phyloP scores from a whole-genome alignment of 2,113 vertebrate genomes.

The Salminus brasiliensis region DNA sequence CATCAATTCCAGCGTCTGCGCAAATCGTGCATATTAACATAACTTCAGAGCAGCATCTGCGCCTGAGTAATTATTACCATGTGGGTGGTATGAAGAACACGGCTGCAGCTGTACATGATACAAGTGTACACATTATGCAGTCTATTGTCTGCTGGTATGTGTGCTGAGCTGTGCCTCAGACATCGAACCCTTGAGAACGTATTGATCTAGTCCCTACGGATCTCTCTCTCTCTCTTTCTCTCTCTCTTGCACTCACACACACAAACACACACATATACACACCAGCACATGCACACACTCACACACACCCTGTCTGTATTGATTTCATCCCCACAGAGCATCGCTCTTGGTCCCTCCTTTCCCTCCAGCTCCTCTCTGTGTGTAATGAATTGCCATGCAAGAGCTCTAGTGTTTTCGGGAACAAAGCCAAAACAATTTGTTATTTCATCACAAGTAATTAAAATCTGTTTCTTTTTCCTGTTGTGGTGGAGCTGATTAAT shows the following conservation, averaged over 20 bases:
- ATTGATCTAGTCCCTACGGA: slow-evolving; percentile 40
- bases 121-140: slow-evolving; percentile 11
- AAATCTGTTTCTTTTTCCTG: slow-evolving; percentile 61
- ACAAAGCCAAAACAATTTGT: slow-evolving; percentile 63
- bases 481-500: slow-evolving; percentile 63
- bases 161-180: slow-evolving; percentile 51
- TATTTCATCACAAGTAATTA: slow-evolving; percentile 68
- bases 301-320: slow-evolving; percentile 45
- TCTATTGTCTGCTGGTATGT: slow-evolving; percentile 34
- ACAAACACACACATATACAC: slow-evolving; percentile 41
- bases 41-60: neutral
- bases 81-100: neutral
- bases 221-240: slow-evolving; percentile 29
- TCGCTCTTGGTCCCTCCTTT: slow-evolving; percentile 36
- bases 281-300: slow-evolving; percentile 41
- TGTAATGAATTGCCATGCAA: slow-evolving; percentile 63
- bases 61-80: slow-evolving; percentile 17
- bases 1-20: neutral
- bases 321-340: slow-evolving; percentile 51
- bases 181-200: slow-evolving; percentile 42
- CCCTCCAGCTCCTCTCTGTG: slow-evolving; percentile 42
- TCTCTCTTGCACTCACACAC: slow-evolving; percentile 41
- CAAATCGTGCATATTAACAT: neutral
- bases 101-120: slow-evolving; percentile 15
- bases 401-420: slow-evolving; percentile 59